Conservation (phyloP, 2,113 vertebrate genomes). For the Psilopsiagon aurifrons region DNA sequence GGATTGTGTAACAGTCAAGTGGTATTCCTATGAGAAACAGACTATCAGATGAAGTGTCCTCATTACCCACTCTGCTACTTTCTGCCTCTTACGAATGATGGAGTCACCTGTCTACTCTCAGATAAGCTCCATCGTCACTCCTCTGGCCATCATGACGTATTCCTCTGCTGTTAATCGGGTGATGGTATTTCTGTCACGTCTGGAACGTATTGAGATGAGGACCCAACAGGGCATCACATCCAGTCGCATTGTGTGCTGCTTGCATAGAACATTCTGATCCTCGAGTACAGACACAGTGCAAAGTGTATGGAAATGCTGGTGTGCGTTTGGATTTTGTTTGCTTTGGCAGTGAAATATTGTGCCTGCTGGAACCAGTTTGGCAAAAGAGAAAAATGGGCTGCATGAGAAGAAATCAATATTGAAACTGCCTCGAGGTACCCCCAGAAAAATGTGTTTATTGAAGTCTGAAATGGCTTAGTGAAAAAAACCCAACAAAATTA, state of each 20-base stretch:
- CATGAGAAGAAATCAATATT: conserved; percentile 10
- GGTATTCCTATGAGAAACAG: background rate
- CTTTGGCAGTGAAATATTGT: background rate
- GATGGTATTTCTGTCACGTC: background rate
- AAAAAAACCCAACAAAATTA: background rate
- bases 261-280: background rate
- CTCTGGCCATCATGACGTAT: background rate
- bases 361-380: conserved; percentile 3
- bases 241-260: background rate
- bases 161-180: background rate
- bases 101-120: background rate
- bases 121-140: background rate
- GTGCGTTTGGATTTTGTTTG: background rate
- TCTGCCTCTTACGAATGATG: background rate
- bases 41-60: background rate
- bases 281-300: background rate
- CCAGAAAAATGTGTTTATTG: background rate
- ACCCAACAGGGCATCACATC: background rate
- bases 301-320: background rate
- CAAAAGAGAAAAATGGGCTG: conserved; percentile 14
- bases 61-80: background rate
- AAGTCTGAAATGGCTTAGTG: conserved; percentile 40
- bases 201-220: background rate
- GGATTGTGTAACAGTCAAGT: background rate
- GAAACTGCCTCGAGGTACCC: conserved; percentile 31